These are phyloP conservation scores for Pollachius pollachius DNA, from an alignment of 2,113 vertebrate genomes.

Conservation along the genomic window DNA sequence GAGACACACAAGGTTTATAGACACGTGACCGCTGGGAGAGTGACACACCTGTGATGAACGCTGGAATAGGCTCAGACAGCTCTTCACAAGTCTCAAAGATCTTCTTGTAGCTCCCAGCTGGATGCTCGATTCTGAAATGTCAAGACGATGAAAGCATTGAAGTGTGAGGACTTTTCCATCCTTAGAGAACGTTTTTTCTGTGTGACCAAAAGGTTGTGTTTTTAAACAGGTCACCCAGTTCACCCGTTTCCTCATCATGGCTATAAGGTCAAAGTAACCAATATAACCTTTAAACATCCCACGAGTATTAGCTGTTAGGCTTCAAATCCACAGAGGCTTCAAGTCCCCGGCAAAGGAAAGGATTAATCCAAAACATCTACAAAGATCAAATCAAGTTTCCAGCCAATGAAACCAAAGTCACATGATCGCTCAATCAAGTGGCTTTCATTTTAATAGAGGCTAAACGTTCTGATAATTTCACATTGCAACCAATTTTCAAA, in stretches of 20 bases:
- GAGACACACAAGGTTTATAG: neutral
- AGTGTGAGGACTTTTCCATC: too few relatives aligned
- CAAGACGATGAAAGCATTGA: too few relatives aligned
- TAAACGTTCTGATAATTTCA: too few relatives aligned
- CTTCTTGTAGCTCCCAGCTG: constrained; percentile 91
- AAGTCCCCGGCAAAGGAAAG: neutral
- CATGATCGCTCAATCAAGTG: too few relatives aligned
- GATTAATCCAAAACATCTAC: too few relatives aligned
- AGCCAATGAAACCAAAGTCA: too few relatives aligned
- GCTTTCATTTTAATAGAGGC: too few relatives aligned
- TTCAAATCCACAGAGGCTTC: constrained; percentile 9
- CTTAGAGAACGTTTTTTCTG: neutral
- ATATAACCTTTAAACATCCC: constrained; percentile 6
- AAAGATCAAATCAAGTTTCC: too few relatives aligned
- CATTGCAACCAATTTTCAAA: too few relatives aligned
- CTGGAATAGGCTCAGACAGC: constrained; percentile 83
- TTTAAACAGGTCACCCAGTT: constrained; percentile 5
- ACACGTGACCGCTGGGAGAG: constrained; percentile 8
- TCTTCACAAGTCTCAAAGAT: constrained; percentile 97
- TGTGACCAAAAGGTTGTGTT: too few relatives aligned
- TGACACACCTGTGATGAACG: constrained; percentile 85
- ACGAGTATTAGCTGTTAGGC: neutral
- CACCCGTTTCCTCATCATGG: neutral
- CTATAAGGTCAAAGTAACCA: neutral
- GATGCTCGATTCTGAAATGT: constrained; percentile 87